Base-by-base conservation (phyloP, 1,140 invertebrate species). In the Saccostrea echinata region DNA sequence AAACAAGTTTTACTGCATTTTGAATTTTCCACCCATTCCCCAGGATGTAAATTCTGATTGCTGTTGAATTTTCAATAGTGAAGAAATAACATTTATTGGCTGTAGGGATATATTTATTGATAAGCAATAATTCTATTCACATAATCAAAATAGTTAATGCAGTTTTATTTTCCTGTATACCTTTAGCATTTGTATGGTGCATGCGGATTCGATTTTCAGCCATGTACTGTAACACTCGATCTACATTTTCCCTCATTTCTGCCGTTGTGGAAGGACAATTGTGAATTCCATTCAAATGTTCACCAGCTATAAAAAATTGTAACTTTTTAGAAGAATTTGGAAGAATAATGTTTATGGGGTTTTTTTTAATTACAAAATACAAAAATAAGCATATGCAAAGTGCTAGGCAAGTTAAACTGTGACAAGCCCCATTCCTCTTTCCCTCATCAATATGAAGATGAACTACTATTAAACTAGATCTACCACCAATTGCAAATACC, bases 171-270 rank as follows among this genome's bases (percentile, higher is more conserved):
- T 61, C 18, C 55, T 80, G 35, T 30, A 80, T 84, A 93, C 92
- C 94, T 92, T 91, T 92, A n/a, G 93, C 89, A 13, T 87, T 91
- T 16, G 92, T 94, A 30, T 93, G 93, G 86, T 94, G 93, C 93
- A 94, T 94, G 52, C 92, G 91, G 16, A 94, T 93, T 53, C 90
- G 87, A 57, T 92, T 91, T 13, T 82, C 35, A 18, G 86, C 84
- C 94, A 95, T 94, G 84, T 94, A 95, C 85, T 93, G 92, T 80
- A 95, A 90, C n/a, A 95, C 93, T 52, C 91, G 90, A 33, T 95
- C 95, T 21, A 95, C 90, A 89, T 95, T 95, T 81, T 95, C 94
- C 55, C 92, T 92, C 94, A 94, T 95, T 80, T 93, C 93, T 51
- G 90, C 88, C 12, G 86, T 51, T 24, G 90, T 90, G 24, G 93